phyloP scores from a whole-genome alignment of 1,140 invertebrate species.

The Trypoxylus dichotomus region DNA sequence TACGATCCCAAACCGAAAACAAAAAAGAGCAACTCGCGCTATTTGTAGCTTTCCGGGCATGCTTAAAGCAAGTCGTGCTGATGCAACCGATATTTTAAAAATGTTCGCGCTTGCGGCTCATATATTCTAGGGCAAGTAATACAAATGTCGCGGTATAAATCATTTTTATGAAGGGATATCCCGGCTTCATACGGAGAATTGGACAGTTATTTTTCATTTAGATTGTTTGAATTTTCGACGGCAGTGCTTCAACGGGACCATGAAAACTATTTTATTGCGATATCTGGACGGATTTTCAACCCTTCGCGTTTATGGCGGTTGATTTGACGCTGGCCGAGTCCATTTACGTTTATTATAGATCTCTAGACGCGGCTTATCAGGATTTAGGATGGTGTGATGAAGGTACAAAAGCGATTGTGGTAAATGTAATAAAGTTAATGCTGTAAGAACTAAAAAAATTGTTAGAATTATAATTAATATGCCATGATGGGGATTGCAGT shows the following conservation, averaged over 20 bases:
- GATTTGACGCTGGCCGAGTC: not conserved
- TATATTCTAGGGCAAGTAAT: not conserved
- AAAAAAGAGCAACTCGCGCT: too few relatives aligned
- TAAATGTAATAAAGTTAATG: too few relatives aligned
- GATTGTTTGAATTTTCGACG: not conserved
- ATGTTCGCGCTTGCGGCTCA: not conserved
- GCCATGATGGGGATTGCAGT: too few relatives aligned
- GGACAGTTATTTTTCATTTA: slow-evolving; percentile 7
- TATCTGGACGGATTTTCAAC: not conserved
- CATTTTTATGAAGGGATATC: not conserved
- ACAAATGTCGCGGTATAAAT: not conserved
- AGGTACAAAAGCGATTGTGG: too few relatives aligned
- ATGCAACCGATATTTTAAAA: not conserved
- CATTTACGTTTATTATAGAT: too few relatives aligned
- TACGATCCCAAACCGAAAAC: too few relatives aligned
- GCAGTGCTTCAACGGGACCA: not conserved
- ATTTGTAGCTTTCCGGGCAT: too few relatives aligned
- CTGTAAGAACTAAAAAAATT: too few relatives aligned
- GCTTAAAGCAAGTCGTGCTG: too few relatives aligned
- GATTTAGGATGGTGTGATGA: too few relatives aligned
- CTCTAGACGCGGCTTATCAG: too few relatives aligned
- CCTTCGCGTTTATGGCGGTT: not conserved
- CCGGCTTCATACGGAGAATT: not conserved
- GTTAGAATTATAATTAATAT: too few relatives aligned
- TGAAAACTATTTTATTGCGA: not conserved